Evolutionary conservation across 2,113 vertebrate species (phyloP).

Genomic region (Poecile atricapillus): DNA sequence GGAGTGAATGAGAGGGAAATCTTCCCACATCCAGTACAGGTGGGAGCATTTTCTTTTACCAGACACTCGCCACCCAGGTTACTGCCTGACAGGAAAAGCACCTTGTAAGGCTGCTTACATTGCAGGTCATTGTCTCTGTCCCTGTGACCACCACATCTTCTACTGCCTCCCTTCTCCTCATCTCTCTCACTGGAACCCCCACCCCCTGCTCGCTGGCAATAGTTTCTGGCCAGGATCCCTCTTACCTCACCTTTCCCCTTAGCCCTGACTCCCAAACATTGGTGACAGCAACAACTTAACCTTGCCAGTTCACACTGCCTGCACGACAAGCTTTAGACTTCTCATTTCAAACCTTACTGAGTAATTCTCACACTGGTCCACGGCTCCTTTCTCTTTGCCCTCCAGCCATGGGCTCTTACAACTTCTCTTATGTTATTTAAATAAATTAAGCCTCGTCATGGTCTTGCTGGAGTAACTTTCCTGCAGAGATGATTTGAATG

Average conservation of each 20-base stretch:
- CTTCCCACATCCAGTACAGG: fast-evolving
- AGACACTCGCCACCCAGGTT: fast-evolving
- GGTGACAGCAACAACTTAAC: background rate
- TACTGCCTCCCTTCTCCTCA: background rate
- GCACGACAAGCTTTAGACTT: background rate
- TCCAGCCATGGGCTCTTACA: background rate
- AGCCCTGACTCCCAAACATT: background rate
- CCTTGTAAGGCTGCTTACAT: background rate
- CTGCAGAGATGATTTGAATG: background rate
- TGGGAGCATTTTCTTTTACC: background rate
- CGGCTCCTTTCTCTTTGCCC: background rate
- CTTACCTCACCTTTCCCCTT: background rate
- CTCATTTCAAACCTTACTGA: constrained; percentile 16
- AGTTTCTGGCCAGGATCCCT: background rate
- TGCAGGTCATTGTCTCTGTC: background rate
- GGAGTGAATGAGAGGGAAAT: background rate
- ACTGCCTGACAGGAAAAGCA: background rate
- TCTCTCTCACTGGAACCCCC: background rate
- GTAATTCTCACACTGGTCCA: background rate
- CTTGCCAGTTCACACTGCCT: background rate
- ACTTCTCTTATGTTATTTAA: background rate
- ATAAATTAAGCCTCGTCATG: constrained; percentile 5
- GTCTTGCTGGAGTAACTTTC: background rate
- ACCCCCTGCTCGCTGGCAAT: fast-evolving
- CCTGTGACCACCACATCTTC: background rate